These are phyloP conservation scores for Bombus impatiens DNA, from an alignment of 1,140 invertebrate genomes.

Conservation along the genomic window DNA sequence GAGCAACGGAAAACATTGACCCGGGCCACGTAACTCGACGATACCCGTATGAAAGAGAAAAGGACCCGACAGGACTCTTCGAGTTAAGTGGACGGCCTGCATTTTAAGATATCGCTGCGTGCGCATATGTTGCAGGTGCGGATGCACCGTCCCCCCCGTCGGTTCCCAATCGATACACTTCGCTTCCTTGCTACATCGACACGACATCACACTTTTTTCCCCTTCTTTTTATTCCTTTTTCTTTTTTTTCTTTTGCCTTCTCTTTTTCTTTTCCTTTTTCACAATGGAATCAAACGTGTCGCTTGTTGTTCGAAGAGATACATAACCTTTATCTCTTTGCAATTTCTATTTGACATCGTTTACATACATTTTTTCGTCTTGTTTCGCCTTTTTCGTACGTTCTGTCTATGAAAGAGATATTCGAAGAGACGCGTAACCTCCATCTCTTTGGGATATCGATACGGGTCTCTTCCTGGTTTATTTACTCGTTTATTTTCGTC, in stretches of 20 bases:
- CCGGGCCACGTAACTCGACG: conserved; percentile 19
- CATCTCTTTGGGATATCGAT: too few species aligned
- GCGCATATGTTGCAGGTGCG: conserved; percentile 45
- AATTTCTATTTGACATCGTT: too few species aligned
- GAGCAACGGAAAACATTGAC: conserved; percentile 23
- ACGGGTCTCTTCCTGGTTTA: too few species aligned
- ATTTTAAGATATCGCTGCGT: conserved; percentile 59
- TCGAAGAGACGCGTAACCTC: too few species aligned
- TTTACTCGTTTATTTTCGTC: too few species aligned
- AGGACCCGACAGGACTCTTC: conserved; percentile 35
- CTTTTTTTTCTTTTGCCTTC: neutral
- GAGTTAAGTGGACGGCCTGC: conserved; percentile 34
- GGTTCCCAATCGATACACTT: conserved; percentile 44
- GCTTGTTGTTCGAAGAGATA: neutral
- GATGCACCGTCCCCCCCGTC: conserved; percentile 29
- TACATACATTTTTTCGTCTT: too few species aligned
- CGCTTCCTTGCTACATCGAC: neutral
- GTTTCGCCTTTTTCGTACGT: too few species aligned
- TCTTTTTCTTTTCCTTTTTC: neutral
- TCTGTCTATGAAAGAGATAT: too few species aligned
- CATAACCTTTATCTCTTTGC: too few species aligned
- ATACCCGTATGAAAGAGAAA: conserved; percentile 49
- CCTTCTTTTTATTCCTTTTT: neutral
- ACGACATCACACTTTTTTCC: neutral
- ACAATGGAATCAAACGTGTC: neutral